These are phyloP conservation scores for Microplitis manilae DNA, from an alignment of 2,888 invertebrate species.

Conservation along the genomic window DNA sequence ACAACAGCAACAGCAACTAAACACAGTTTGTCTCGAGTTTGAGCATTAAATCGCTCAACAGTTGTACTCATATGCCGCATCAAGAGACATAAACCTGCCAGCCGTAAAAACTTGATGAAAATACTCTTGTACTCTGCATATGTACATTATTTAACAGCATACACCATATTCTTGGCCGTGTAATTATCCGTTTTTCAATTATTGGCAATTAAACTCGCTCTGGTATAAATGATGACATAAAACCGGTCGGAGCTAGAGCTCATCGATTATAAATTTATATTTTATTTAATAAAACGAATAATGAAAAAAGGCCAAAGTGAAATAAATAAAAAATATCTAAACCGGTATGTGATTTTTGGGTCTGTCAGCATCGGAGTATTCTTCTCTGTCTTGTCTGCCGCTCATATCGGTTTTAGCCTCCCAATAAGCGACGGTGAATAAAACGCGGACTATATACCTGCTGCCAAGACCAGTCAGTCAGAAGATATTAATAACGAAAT, in stretches of 20 bases:
- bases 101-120: constrained; percentile 59
- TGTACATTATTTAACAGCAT: constrained; percentile 6
- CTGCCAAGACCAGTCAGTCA: constrained; percentile 67
- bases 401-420: constrained; percentile 13
- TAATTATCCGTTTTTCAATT: constrained; percentile 32
- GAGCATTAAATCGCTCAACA: constrained; percentile 60
- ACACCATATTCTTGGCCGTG: background rate
- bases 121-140: constrained; percentile 21
- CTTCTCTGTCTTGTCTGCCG: constrained; percentile 45
- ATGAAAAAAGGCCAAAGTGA: background rate
- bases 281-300: background rate
- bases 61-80: constrained; percentile 64
- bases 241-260: too few species aligned
- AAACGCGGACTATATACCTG: constrained; percentile 63
- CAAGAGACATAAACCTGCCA: constrained; percentile 61
- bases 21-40: constrained; percentile 12
- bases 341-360: constrained; percentile 25
- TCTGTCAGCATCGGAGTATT: constrained; percentile 50
- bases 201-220: constrained; percentile 29
- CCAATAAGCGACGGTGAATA: constrained; percentile 57
- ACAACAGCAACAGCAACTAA: background rate
- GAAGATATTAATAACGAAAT: constrained; percentile 72
- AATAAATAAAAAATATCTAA: constrained; percentile 21
- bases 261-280: too few species aligned
- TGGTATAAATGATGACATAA: background rate